Percentiles rank a stretch among this genome's conserved stretches.
Conservation (phyloP, 2,797 vertebrate species). For the Sebastes cheni region DNA sequence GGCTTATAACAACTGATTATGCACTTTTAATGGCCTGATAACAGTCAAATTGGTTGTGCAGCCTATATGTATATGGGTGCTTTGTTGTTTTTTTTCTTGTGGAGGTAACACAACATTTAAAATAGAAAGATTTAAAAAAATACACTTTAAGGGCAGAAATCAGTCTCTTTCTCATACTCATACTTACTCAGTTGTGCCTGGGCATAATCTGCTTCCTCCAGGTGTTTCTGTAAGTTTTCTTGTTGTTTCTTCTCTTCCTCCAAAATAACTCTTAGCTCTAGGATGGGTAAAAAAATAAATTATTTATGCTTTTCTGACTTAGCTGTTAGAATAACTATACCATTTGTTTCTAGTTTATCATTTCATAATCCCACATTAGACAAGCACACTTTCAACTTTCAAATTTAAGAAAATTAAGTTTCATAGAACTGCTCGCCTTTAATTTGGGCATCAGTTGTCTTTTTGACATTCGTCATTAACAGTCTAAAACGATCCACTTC, state of each 20-base stretch:
- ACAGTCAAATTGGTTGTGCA: too few relatives aligned
- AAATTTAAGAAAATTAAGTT: background rate
- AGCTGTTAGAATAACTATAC: background rate
- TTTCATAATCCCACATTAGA: background rate
- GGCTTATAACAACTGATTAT: too few relatives aligned
- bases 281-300: background rate
- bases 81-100: background rate
- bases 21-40: too few relatives aligned
- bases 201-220: conserved; percentile 19
- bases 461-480: background rate
- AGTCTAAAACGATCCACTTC: background rate
- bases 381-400: background rate
- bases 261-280: conserved; percentile 37
- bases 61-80: background rate
- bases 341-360: background rate
- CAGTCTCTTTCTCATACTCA: background rate
- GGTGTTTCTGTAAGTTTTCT: background rate
- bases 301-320: background rate
- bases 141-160: background rate
- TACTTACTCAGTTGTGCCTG: conserved; percentile 55
- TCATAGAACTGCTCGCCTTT: conserved; percentile 31
- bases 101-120: background rate
- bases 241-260: background rate
- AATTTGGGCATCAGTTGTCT: background rate
- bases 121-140: background rate